phyloP scores from a whole-genome alignment of 2,888 invertebrate genomes.

The Rhyacophila evoluta region DNA sequence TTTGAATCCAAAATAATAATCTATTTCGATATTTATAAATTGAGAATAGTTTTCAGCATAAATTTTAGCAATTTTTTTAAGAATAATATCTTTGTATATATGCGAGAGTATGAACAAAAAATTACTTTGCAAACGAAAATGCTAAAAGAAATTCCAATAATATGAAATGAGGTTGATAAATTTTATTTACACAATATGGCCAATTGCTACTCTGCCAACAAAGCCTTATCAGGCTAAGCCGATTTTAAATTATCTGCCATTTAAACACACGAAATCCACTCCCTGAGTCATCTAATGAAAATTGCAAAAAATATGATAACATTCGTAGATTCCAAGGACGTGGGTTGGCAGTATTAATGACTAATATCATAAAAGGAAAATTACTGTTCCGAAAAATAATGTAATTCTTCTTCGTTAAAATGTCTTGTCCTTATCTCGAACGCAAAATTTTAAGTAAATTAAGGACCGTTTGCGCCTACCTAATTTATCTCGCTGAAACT shows the following conservation, averaged over 20 bases:
- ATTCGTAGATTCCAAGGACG: not conserved
- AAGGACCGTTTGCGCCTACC: not conserved
- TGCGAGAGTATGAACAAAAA: too few species aligned
- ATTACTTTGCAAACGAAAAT: too few species aligned
- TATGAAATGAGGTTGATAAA: too few species aligned
- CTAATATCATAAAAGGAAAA: not conserved
- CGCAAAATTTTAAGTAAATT: constrained; percentile 10
- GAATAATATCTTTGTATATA: too few species aligned
- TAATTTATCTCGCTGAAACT: not conserved
- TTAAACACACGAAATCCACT: not conserved
- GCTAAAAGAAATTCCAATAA: too few species aligned
- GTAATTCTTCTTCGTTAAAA: not conserved
- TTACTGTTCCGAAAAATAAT: not conserved
- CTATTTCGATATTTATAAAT: too few species aligned
- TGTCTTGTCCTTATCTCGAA: constrained; percentile 1
- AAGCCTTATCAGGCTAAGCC: not conserved
- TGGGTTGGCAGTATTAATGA: not conserved
- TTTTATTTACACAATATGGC: too few species aligned
- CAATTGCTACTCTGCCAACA: too few species aligned
- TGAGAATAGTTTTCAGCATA: too few species aligned
- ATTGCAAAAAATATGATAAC: not conserved
- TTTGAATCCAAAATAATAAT: too few species aligned
- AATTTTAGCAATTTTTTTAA: too few species aligned
- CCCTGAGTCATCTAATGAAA: not conserved
- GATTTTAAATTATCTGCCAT: not conserved